These are phyloP conservation scores for Neuroterus valhalla DNA, from an alignment of 1,140 invertebrate species.

Conservation along the genomic window DNA sequence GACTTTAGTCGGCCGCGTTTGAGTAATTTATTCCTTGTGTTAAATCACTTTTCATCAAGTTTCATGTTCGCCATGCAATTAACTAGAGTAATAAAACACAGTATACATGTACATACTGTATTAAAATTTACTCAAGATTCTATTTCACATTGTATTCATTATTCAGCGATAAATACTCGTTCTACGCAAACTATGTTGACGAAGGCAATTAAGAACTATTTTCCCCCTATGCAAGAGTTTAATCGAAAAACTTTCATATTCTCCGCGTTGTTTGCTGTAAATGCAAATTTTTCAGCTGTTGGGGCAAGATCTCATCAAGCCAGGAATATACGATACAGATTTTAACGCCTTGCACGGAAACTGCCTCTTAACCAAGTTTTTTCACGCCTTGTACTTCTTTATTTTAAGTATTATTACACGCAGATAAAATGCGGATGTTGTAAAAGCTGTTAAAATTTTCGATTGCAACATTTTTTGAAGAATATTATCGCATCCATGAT, in stretches of 20 bases:
- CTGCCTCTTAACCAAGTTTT: neutral
- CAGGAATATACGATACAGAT: neutral
- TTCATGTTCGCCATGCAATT: constrained; percentile 13
- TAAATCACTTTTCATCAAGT: constrained; percentile 30
- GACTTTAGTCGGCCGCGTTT: neutral
- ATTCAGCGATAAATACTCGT: neutral
- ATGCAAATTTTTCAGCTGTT: constrained; percentile 25
- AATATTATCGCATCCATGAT: no score
- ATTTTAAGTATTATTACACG: neutral
- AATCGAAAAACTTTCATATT: constrained; percentile 26
- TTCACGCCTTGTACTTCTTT: neutral
- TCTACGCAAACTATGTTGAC: neutral
- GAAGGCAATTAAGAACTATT: constrained; percentile 3
- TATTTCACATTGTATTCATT: neutral
- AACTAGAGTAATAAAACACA: neutral
- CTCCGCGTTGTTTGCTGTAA: constrained; percentile 3
- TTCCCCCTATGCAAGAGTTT: constrained; percentile 10
- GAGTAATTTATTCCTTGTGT: constrained; percentile 28
- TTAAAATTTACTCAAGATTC: neutral
- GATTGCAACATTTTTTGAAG: no score
- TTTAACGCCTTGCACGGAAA: constrained; percentile 3
- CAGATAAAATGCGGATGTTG: neutral
- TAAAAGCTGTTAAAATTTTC: no score
- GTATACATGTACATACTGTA: neutral
- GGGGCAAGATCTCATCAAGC: constrained; percentile 25